Evolutionary conservation across 2,113 vertebrate genomes (phyloP).

Genomic region (Sceloporus tristichus): DNA sequence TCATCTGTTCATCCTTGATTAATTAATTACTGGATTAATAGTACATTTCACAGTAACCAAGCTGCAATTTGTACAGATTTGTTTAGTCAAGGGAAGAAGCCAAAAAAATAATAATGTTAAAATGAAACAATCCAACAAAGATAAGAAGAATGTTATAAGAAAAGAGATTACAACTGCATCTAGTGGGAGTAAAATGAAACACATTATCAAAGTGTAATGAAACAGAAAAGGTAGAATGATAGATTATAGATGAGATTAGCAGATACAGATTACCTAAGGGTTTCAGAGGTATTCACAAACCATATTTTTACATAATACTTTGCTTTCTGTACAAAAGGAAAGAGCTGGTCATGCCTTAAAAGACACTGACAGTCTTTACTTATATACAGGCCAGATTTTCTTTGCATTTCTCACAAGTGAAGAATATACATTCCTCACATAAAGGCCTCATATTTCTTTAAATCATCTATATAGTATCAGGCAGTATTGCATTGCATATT

Average conservation of each 20-base stretch:
- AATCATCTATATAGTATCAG: not conserved
- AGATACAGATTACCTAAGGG: slow-evolving; percentile 66
- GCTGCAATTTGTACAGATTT: slow-evolving; percentile 44
- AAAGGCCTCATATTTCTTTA: slow-evolving; percentile 18
- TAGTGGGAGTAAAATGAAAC: slow-evolving; percentile 64
- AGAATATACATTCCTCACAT: not conserved
- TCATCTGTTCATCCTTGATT: slow-evolving; percentile 44
- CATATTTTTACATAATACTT: slow-evolving; percentile 63
- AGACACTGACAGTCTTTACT: slow-evolving; percentile 56
- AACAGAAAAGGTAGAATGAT: slow-evolving; percentile 45
- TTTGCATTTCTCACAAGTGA: slow-evolving; percentile 22
- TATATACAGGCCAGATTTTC: slow-evolving; percentile 29
- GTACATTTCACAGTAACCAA: slow-evolving; percentile 50
- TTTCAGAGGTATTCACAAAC: slow-evolving; percentile 61
- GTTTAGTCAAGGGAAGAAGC: slow-evolving; percentile 43
- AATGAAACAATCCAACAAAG: slow-evolving; percentile 59
- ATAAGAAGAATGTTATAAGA: slow-evolving; percentile 55
- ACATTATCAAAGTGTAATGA: slow-evolving; percentile 61
- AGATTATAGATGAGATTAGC: slow-evolving; percentile 69
- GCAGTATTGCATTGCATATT: not conserved
- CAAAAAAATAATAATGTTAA: slow-evolving; percentile 53
- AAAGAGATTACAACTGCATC: slow-evolving; percentile 62
- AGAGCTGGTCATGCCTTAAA: slow-evolving; percentile 51
- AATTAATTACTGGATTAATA: slow-evolving; percentile 56
- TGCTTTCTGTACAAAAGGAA: slow-evolving; percentile 48